A percentile compares a stretch with the other conserved stretches of the same genome.
phyloP scores from a whole-genome alignment of 2,888 invertebrate genomes.

The Harmothoe impar region DNA sequence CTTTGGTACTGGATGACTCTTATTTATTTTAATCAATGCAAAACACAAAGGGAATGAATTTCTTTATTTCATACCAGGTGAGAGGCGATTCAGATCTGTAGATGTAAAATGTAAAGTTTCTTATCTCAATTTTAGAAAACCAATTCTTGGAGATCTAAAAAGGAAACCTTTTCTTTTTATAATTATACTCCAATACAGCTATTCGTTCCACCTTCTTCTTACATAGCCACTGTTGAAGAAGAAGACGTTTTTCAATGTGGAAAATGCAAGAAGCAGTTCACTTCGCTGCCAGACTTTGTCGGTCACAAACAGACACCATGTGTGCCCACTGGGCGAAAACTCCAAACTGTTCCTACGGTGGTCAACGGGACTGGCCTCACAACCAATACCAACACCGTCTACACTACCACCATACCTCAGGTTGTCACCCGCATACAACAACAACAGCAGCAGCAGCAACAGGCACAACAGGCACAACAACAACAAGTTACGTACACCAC shows the following conservation, averaged over 20 bases:
- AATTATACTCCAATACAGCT: too few relatives aligned
- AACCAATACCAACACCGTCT: slow-evolving; percentile 65
- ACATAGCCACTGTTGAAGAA: slow-evolving; percentile 84
- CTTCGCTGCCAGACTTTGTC: slow-evolving; percentile 86
- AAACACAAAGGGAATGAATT: background rate
- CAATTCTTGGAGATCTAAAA: too few relatives aligned
- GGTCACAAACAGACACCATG: slow-evolving; percentile 85
- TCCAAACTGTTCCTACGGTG: slow-evolving; percentile 42
- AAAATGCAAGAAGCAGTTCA: slow-evolving; percentile 88
- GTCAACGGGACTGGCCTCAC: slow-evolving; percentile 34
- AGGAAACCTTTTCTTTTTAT: too few relatives aligned
- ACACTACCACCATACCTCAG: slow-evolving; percentile 69
- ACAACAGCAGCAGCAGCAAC: slow-evolving; percentile 56
- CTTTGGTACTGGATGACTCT: background rate
- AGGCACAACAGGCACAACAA: slow-evolving; percentile 4
- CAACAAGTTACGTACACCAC: slow-evolving; percentile 68
- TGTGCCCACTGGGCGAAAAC: background rate
- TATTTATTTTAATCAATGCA: background rate
- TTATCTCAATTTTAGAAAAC: too few relatives aligned
- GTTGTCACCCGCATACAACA: slow-evolving; percentile 59
- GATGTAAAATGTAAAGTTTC: too few relatives aligned
- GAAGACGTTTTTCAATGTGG: slow-evolving; percentile 90
- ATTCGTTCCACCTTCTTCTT: too few relatives aligned
- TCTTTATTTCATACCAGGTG: too few relatives aligned
- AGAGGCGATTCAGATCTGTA: too few relatives aligned